phyloP scores from a whole-genome alignment of 1,140 invertebrate species.

The Uloborus diversus region DNA sequence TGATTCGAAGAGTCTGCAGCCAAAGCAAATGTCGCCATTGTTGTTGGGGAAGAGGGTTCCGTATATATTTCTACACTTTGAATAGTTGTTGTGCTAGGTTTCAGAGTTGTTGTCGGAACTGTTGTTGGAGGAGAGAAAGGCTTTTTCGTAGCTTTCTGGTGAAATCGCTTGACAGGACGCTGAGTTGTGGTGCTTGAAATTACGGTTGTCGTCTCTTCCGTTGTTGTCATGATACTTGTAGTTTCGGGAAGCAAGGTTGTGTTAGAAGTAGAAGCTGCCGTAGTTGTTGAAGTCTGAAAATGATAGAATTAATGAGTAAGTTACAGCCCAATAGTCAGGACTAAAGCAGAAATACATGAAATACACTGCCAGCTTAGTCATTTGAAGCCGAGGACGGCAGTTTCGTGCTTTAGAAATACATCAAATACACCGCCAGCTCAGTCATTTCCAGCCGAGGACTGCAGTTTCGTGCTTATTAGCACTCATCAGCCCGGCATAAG shows the following conservation, averaged over 20 bases:
- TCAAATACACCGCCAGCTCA: too few species aligned
- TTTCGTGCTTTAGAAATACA: too few species aligned
- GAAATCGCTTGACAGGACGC: conserved; percentile 14
- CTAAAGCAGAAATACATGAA: too few species aligned
- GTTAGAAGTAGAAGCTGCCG: not conserved
- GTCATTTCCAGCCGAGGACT: too few species aligned
- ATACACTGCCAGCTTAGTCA: too few species aligned
- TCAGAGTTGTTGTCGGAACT: not conserved
- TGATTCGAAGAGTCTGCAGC: conserved; percentile 18
- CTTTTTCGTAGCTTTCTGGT: conserved; percentile 24
- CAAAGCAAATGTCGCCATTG: not conserved
- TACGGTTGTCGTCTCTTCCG: conserved; percentile 6
- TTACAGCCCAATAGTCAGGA: too few species aligned
- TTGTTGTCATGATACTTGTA: conserved; percentile 19
- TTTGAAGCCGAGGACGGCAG: too few species aligned
- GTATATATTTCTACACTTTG: conserved; percentile 14
- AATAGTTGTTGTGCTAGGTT: not conserved
- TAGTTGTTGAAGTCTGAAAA: conserved; percentile 4
- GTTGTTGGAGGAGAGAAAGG: conserved; percentile 2
- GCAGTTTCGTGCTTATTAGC: too few species aligned
- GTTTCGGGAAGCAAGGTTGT: not conserved
- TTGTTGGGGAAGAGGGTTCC: not conserved
- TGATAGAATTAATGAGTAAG: not conserved
- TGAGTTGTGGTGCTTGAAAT: not conserved
- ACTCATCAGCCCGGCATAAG: too few species aligned